A percentile compares a stretch with the other conserved stretches of the same genome.
Conservation (phyloP, 1,140 invertebrate genomes). For the Tigriopus japonicus region DNA sequence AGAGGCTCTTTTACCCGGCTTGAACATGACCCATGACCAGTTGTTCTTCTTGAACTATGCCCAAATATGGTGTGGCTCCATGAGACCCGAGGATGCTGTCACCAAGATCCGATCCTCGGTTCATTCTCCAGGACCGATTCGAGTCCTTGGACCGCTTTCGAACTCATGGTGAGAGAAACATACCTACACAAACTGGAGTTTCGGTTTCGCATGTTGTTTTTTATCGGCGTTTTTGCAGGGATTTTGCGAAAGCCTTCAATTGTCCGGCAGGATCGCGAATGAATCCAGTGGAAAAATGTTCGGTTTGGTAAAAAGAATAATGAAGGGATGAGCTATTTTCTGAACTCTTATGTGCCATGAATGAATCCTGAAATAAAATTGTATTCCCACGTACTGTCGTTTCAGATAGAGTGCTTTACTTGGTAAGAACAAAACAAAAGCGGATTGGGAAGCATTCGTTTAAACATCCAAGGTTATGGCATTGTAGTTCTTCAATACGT, state of each 20-base stretch:
- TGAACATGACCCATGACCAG: slow-evolving; percentile 65
- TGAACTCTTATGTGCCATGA: too few relatives aligned
- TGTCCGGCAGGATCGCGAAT: slow-evolving; percentile 60
- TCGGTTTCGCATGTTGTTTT: too few relatives aligned
- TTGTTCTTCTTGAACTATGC: slow-evolving; percentile 77
- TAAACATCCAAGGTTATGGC: too few relatives aligned
- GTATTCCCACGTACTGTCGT: too few relatives aligned
- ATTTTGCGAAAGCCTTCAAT: slow-evolving; percentile 63
- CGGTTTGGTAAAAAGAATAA: slow-evolving; percentile 56
- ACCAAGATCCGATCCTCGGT: slow-evolving; percentile 84
- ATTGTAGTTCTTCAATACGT: too few relatives aligned
- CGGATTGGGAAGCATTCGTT: too few relatives aligned
- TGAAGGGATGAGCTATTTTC: too few relatives aligned
- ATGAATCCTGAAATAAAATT: too few relatives aligned
- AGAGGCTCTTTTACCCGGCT: slow-evolving; percentile 49
- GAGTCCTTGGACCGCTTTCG: slow-evolving; percentile 74
- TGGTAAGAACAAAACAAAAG: too few relatives aligned
- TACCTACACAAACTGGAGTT: too few relatives aligned
- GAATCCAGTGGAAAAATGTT: slow-evolving; percentile 79
- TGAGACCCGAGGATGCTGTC: slow-evolving; percentile 83
- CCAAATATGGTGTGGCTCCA: slow-evolving; percentile 91
- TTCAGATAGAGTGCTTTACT: too few relatives aligned
- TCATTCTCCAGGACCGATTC: slow-evolving; percentile 78
- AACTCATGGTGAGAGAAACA: slow-evolving; percentile 39
- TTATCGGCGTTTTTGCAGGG: slow-evolving; percentile 51